phyloP scores from a whole-genome alignment of 2,888 invertebrate species.

The Hirtodrosophila duncani region DNA sequence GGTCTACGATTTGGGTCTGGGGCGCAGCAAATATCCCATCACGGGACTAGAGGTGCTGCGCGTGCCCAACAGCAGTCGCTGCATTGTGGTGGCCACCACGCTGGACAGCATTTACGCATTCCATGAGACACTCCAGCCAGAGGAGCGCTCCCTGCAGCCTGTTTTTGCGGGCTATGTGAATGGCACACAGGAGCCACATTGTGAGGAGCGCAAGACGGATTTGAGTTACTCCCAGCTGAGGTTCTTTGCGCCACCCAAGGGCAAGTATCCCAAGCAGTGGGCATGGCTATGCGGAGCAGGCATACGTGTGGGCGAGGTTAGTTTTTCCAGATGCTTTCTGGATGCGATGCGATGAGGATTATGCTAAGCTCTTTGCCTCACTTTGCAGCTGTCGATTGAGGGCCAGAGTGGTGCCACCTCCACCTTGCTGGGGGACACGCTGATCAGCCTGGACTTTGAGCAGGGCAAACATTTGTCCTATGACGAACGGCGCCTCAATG shows the following conservation, averaged over 20 bases:
- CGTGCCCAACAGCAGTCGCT: slow-evolving; percentile 85
- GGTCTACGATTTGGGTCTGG: slow-evolving; percentile 92
- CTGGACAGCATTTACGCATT: slow-evolving; percentile 92
- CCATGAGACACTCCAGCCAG: slow-evolving; percentile 85
- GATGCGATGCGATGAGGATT: too few species aligned
- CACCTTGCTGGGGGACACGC: slow-evolving; percentile 51
- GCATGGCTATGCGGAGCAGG: slow-evolving; percentile 93
- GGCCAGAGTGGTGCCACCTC: slow-evolving; percentile 21
- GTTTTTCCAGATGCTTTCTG: too few species aligned
- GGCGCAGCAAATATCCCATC: slow-evolving; percentile 85
- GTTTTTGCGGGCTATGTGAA: slow-evolving; percentile 66
- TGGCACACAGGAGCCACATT: slow-evolving; percentile 77
- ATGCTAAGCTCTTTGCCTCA: background rate
- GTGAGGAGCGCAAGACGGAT: slow-evolving; percentile 85
- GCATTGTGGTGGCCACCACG: slow-evolving; percentile 90
- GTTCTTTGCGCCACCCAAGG: slow-evolving; percentile 85
- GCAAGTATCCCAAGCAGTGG: slow-evolving; percentile 86
- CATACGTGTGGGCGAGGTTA: slow-evolving; percentile 88
- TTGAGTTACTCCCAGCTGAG: slow-evolving; percentile 88
- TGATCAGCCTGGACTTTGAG: slow-evolving; percentile 61
- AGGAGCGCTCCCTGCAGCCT: slow-evolving; percentile 84
- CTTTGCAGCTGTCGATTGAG: slow-evolving; percentile 46
- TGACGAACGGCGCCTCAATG: slow-evolving; percentile 74
- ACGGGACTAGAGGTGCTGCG: slow-evolving; percentile 92
- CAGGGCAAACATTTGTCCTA: slow-evolving; percentile 60